These are phyloP conservation scores for Myotis findleyi DNA, from an alignment of 2,797 vertebrate genomes.

Conservation along the genomic window DNA sequence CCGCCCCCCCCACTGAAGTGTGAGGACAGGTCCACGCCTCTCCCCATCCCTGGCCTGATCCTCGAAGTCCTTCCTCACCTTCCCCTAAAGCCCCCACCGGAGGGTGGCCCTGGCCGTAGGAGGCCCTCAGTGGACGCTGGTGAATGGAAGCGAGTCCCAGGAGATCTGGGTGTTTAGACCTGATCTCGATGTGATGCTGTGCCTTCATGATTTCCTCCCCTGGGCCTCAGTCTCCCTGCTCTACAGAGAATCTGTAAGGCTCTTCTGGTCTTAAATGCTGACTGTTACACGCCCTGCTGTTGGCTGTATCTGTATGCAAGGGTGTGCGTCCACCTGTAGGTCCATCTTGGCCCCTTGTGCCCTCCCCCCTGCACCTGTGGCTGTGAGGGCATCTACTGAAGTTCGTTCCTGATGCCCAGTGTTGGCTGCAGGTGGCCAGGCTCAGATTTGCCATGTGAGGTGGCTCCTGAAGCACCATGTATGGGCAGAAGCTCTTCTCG, in stretches of 20 bases:
- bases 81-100: accelerated
- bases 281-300: background rate
- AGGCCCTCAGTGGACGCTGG: accelerated
- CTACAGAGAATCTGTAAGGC: accelerated
- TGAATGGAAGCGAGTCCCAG: background rate
- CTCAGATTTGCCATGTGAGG: too few species aligned
- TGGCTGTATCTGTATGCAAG: background rate
- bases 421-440: background rate
- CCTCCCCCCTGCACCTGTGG: background rate
- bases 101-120: accelerated
- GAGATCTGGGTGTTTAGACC: background rate
- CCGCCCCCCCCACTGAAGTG: background rate
- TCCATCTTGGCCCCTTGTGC: accelerated
- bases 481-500: background rate
- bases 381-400: too few species aligned
- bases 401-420: background rate
- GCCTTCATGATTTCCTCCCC: background rate
- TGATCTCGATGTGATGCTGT: accelerated
- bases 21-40: too few species aligned
- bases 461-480: background rate
- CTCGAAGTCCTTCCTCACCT: background rate
- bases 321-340: background rate
- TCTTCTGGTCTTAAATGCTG: background rate
- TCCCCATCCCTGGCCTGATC: too few species aligned
- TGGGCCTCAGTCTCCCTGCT: background rate